Percentiles rank a stretch among this genome's conserved stretches.
phyloP scores from a whole-genome alignment of 2,888 invertebrate genomes.

The Neoscelio sp. region DNA sequence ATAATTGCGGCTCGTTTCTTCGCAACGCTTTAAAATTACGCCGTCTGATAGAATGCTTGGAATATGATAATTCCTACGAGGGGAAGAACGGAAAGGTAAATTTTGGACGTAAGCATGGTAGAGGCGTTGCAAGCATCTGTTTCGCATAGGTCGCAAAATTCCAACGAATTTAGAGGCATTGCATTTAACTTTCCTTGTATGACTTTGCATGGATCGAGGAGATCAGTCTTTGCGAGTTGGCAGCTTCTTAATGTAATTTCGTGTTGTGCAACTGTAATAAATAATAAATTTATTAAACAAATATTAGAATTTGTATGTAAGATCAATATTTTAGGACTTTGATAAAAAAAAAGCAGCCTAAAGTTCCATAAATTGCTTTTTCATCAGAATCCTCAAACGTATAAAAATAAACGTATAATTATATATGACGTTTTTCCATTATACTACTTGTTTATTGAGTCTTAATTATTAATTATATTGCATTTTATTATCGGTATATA shows the following conservation, averaged over 20 bases:
- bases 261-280: slow-evolving; percentile 63
- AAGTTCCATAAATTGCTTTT: too few relatives aligned
- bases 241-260: slow-evolving; percentile 75
- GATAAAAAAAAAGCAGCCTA: background rate
- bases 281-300: background rate
- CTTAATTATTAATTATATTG: too few relatives aligned
- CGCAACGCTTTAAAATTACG: slow-evolving; percentile 71
- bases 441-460: too few relatives aligned
- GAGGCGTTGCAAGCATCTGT: slow-evolving; percentile 76
- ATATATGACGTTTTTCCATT: too few relatives aligned
- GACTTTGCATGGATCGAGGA: slow-evolving; percentile 74
- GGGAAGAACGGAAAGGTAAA: slow-evolving; percentile 68
- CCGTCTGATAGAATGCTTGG: slow-evolving; percentile 66
- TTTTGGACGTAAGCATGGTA: slow-evolving; percentile 62
- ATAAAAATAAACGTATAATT: too few relatives aligned
- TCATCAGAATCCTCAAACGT: too few relatives aligned
- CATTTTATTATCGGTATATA: too few relatives aligned
- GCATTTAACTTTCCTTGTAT: slow-evolving; percentile 61
- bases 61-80: slow-evolving; percentile 69
- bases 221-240: slow-evolving; percentile 74
- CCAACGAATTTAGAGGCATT: slow-evolving; percentile 30
- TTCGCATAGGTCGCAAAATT: slow-evolving; percentile 74
- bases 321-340: too few relatives aligned
- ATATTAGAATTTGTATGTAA: too few relatives aligned
- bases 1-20: slow-evolving; percentile 32